Percentiles rank a stretch among this genome's conserved stretches.
Evolutionary conservation across 1,140 invertebrate genomes (phyloP).

Genomic region (Drosophila triauraria): DNA sequence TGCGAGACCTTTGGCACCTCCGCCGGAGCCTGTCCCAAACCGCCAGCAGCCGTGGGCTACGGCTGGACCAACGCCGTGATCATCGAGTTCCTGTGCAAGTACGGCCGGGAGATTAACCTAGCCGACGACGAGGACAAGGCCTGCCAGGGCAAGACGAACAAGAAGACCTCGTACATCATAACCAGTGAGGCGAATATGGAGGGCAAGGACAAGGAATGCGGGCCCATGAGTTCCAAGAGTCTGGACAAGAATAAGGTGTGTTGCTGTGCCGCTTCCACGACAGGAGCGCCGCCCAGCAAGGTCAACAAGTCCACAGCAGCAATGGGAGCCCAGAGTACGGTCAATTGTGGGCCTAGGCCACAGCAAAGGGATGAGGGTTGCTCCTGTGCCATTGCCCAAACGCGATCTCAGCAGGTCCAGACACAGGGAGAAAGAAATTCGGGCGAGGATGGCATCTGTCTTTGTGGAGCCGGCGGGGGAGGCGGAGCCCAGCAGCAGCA

Average conservation of each 20-base stretch:
- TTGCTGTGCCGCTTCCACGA: background rate
- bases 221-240: background rate
- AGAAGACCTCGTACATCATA: conserved; percentile 13
- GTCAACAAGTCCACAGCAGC: conserved; percentile 1
- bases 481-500: background rate
- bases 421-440: background rate
- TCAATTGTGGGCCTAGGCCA: background rate
- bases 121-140: conserved; percentile 16
- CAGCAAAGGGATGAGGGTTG: background rate
- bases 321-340: background rate
- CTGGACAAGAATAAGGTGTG: conserved; percentile 7
- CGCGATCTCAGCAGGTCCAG: background rate
- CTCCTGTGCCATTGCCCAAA: conserved; percentile 1
- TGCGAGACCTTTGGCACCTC: conserved; percentile 88
- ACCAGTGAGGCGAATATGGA: conserved; percentile 41
- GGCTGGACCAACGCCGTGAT: conserved; percentile 97
- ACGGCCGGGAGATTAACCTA: conserved; percentile 86
- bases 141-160: background rate
- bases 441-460: background rate
- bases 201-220: background rate
- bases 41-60: conserved; percentile 94
- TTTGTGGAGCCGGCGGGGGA: background rate
- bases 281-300: background rate
- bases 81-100: conserved; percentile 90
- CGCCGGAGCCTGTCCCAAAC: conserved; percentile 95